Evolutionary conservation across 1,140 invertebrate genomes (phyloP).

Genomic region (Ditylenchus dipsaci): DNA sequence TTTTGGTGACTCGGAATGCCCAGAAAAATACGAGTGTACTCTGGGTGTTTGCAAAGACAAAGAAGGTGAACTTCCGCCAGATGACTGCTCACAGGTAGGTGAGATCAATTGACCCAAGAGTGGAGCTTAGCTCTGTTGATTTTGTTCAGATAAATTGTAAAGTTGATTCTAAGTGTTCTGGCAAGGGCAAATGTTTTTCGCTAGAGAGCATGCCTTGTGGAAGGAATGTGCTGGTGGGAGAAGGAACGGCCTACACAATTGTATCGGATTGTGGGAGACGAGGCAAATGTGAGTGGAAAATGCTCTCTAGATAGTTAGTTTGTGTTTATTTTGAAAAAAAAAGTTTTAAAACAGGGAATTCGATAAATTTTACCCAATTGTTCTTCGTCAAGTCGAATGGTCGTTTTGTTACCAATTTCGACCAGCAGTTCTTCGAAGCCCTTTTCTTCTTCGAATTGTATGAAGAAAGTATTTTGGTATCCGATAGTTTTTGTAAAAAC

Average conservation of each 20-base stretch:
- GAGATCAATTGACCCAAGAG: neutral
- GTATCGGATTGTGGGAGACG: constrained; percentile 46
- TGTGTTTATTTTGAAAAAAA: neutral
- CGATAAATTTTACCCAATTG: no score
- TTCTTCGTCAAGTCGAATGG: neutral
- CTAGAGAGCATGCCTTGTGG: constrained; percentile 38
- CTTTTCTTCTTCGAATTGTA: no score
- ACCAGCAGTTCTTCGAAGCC: no score
- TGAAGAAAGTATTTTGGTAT: no score
- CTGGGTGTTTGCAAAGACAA: constrained; percentile 43
- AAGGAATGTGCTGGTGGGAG: constrained; percentile 48
- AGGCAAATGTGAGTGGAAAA: constrained; percentile 49
- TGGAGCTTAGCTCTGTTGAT: neutral
- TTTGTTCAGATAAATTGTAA: constrained; percentile 40
- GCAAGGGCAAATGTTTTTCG: constrained; percentile 41
- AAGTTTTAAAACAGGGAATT: no score
- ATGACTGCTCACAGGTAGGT: constrained; percentile 39
- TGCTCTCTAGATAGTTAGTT: constrained; percentile 50
- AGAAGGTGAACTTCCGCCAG: constrained; percentile 18
- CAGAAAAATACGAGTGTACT: constrained; percentile 39
- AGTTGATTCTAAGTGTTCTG: constrained; percentile 41
- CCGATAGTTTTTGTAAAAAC: no score
- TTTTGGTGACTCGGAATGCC: constrained; percentile 55
- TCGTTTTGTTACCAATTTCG: neutral
- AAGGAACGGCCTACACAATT: constrained; percentile 44